A percentile compares a stretch with the other conserved stretches of the same genome.
Evolutionary conservation across 2,113 vertebrate genomes (phyloP).

Genomic region (Ranitomeya variabilis): DNA sequence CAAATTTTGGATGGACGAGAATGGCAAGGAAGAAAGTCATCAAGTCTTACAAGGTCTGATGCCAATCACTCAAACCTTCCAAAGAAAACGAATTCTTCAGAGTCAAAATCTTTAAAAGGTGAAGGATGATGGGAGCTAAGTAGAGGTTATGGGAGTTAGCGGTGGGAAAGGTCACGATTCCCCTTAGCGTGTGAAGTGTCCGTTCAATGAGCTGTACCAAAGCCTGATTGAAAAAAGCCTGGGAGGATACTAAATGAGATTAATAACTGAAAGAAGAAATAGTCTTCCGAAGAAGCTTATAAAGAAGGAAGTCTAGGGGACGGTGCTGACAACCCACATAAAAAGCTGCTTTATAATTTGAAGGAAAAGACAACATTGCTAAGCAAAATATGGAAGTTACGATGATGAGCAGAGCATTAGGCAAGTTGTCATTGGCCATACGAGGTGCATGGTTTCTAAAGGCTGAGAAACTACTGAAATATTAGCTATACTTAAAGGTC

Average conservation of each 20-base stretch:
- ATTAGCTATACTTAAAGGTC: background rate
- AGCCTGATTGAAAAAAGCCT: background rate
- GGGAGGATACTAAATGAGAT: background rate
- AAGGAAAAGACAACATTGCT: background rate
- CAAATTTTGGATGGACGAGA: background rate
- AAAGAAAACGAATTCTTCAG: background rate
- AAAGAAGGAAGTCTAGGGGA: background rate
- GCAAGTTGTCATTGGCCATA: background rate
- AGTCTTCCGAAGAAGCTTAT: background rate
- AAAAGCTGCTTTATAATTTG: background rate
- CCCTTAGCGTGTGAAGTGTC: too few relatives aligned
- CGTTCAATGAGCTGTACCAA: background rate
- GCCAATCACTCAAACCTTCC: background rate
- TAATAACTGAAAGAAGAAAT: background rate
- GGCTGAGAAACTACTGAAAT: background rate
- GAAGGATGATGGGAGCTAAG: background rate
- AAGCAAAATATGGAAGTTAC: background rate
- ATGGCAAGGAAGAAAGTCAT: background rate
- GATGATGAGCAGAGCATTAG: background rate
- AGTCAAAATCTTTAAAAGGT: background rate
- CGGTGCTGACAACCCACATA: background rate
- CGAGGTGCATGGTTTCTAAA: background rate
- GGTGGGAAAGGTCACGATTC: background rate
- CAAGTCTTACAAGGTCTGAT: background rate
- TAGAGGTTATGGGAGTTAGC: background rate